Evolutionary conservation across 2,888 invertebrate species (phyloP).

Genomic region (Ceraclea dissimilis): DNA sequence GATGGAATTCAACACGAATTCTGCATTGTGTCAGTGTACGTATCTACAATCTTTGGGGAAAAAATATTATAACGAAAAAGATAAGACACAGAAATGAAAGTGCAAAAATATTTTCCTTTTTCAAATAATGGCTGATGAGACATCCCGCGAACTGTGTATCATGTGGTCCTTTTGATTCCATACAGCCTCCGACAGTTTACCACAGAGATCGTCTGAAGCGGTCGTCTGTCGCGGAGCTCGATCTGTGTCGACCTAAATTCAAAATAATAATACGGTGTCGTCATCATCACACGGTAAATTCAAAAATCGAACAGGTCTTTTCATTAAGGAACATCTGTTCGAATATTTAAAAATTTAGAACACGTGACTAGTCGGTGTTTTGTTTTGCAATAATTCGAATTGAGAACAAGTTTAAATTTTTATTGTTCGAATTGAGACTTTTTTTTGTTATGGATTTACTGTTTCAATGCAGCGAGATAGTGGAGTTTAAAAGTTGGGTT

Average conservation of each 20-base stretch:
- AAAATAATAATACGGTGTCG: not conserved
- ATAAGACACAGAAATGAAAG: too few species aligned
- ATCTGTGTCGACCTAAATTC: not conserved
- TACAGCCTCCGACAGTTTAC: not conserved
- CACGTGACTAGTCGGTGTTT: not conserved
- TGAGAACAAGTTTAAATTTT: not conserved
- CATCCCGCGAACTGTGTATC: not conserved
- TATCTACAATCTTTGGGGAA: too few species aligned
- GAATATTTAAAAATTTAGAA: too few species aligned
- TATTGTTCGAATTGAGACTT: not conserved
- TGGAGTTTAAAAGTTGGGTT: not conserved
- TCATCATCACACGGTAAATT: too few species aligned
- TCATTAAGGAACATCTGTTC: not conserved
- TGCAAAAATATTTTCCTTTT: too few species aligned
- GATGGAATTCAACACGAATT: too few species aligned
- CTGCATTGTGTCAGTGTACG: too few species aligned
- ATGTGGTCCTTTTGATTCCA: not conserved
- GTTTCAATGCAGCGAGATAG: not conserved
- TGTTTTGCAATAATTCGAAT: not conserved
- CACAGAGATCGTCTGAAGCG: not conserved
- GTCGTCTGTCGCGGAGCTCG: not conserved
- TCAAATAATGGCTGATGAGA: not conserved
- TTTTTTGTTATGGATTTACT: not conserved
- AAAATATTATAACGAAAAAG: too few species aligned
- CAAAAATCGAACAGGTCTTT: not conserved